Evolutionary conservation across 1,140 invertebrate genomes (phyloP).

Genomic region (Pseudomyrmex gracilis): DNA sequence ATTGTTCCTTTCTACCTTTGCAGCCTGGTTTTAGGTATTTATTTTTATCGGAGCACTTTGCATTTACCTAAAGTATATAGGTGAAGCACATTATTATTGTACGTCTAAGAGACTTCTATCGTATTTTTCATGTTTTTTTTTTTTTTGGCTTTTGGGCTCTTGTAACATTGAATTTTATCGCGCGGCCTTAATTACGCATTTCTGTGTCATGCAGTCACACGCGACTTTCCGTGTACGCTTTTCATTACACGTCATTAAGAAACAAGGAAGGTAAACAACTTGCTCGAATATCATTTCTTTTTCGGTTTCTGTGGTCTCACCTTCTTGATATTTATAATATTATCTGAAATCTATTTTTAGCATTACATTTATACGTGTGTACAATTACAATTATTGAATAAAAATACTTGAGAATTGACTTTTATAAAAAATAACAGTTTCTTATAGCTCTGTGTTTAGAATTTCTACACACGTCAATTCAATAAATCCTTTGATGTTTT

Average conservation of each 20-base stretch:
- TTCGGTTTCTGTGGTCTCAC: not conserved
- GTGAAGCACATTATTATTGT: not conserved
- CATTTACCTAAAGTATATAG: not conserved
- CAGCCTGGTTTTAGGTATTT: not conserved
- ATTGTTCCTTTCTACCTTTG: slow-evolving; percentile 5
- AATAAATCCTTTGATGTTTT: not conserved
- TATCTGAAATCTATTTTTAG: not conserved
- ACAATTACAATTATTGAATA: not conserved
- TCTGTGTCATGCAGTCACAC: slow-evolving; percentile 46
- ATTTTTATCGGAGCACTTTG: slow-evolving; percentile 23
- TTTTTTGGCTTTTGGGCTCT: slow-evolving; percentile 14
- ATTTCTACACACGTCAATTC: no score
- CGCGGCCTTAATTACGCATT: slow-evolving; percentile 53
- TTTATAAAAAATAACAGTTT: no score
- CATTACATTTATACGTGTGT: not conserved
- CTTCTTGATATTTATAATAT: not conserved
- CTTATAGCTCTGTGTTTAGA: no score
- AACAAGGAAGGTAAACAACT: slow-evolving; percentile 5
- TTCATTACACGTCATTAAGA: slow-evolving; percentile 46
- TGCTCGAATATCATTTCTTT: not conserved
- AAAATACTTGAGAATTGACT: not conserved
- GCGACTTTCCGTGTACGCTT: slow-evolving; percentile 51
- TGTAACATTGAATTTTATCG: slow-evolving; percentile 51
- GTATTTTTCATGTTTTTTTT: slow-evolving; percentile 49
- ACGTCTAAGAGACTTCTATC: not conserved